Evolutionary conservation across 1,140 invertebrate genomes (phyloP).

Genomic region (Venustaconcha ellipsiformis): DNA sequence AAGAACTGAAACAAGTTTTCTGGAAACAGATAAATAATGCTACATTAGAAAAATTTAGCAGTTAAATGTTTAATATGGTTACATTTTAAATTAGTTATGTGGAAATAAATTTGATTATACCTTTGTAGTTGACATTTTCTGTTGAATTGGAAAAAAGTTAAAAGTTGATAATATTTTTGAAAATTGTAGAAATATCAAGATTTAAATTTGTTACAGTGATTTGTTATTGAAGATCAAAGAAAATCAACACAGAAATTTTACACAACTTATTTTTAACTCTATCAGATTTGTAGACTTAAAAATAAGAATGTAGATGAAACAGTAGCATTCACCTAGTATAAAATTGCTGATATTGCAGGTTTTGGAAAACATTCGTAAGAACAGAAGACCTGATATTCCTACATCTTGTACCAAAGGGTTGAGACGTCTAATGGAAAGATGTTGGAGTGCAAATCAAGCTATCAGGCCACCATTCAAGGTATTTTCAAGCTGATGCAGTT

Average conservation of each 20-base stretch:
- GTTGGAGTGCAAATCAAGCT: conserved; percentile 58
- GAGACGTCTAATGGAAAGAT: conserved; percentile 45
- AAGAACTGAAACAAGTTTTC: no score
- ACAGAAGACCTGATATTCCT: conserved; percentile 54
- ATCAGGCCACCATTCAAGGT: conserved; percentile 62
- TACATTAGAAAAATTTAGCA: no score
- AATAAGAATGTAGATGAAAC: neutral
- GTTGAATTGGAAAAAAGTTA: neutral
- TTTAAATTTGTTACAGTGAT: neutral
- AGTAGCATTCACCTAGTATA: neutral
- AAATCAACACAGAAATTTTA: neutral
- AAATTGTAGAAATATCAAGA: neutral
- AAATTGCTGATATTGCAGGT: conserved; percentile 38
- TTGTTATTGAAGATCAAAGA: neutral
- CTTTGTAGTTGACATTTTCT: neutral
- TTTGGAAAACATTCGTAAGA: conserved; percentile 51
- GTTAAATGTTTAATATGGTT: no score
- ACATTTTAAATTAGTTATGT: no score
- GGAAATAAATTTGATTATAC: neutral
- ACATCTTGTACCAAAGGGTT: conserved; percentile 46
- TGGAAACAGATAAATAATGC: no score
- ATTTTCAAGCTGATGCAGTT: neutral
- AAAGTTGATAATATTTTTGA: neutral
- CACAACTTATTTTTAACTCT: neutral
- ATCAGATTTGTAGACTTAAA: neutral